Evolutionary conservation across 2,797 vertebrate species (phyloP).

Genomic region (Natrix natrix): DNA sequence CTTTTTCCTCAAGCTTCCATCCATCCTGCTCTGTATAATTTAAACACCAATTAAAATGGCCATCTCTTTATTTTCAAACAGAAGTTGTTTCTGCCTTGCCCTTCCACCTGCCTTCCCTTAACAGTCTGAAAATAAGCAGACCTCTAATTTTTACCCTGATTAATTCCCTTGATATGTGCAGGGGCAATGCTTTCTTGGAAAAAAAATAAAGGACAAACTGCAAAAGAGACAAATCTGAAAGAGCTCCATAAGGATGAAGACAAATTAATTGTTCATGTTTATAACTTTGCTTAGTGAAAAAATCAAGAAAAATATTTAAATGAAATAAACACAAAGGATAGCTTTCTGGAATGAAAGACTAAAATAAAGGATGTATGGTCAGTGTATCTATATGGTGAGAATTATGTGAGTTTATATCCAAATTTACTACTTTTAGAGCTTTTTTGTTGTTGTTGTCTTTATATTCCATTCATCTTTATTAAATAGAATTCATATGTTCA

Average conservation of each 20-base stretch:
- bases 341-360: neutral
- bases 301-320: neutral
- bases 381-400: neutral
- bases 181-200: neutral
- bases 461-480: neutral
- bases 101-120: neutral
- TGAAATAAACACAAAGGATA: neutral
- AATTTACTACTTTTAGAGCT: neutral
- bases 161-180: neutral
- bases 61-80: neutral
- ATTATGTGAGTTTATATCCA: neutral
- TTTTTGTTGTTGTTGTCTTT: neutral
- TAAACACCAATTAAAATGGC: neutral
- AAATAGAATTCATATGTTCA: neutral
- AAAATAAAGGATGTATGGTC: neutral
- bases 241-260: neutral
- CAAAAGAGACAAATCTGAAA: neutral
- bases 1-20: neutral
- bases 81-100: neutral
- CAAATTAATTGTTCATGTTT: neutral
- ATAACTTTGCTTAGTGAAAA: neutral
- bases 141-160: neutral
- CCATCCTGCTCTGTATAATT: neutral
- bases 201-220: neutral
- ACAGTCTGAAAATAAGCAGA: neutral